Percentiles rank a stretch among this genome's conserved stretches.
Evolutionary conservation across 2,113 vertebrate genomes (phyloP).

Genomic region (Sterrhoptilus dennistouni): DNA sequence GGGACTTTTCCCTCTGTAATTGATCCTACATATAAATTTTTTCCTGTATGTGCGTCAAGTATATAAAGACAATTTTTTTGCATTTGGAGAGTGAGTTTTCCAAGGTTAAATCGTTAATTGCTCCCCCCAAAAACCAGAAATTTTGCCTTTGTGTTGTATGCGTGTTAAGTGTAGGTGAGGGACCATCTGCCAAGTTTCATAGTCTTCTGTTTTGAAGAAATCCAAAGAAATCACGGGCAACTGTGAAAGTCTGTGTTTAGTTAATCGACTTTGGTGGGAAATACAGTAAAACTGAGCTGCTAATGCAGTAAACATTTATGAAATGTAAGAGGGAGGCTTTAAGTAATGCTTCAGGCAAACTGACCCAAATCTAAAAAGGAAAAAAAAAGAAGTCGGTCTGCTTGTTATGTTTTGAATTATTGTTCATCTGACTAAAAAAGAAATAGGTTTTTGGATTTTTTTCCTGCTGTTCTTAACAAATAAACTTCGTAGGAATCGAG

Average conservation of each 20-base stretch:
- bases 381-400: background rate
- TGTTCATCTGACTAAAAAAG: background rate
- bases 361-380: background rate
- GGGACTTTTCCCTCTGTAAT: background rate
- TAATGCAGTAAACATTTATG: background rate
- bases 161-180: background rate
- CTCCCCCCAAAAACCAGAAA: rapidly evolving
- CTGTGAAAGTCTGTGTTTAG: background rate
- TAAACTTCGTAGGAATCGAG: slow-evolving; percentile 28
- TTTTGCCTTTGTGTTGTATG: background rate
- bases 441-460: background rate
- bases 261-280: slow-evolving; percentile 7
- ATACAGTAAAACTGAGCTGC: background rate
- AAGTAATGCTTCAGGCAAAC: background rate
- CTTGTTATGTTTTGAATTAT: background rate
- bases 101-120: background rate
- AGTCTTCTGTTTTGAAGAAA: background rate
- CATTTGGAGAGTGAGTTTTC: background rate
- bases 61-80: background rate
- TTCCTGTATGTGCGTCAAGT: rapidly evolving
- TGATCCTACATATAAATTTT: rapidly evolving
- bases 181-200: background rate
- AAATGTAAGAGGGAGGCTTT: background rate
- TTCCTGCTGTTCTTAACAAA: background rate
- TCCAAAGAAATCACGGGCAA: background rate